Evolutionary conservation across 2,113 vertebrate species (phyloP).

Genomic region (Mastomys coucha): DNA sequence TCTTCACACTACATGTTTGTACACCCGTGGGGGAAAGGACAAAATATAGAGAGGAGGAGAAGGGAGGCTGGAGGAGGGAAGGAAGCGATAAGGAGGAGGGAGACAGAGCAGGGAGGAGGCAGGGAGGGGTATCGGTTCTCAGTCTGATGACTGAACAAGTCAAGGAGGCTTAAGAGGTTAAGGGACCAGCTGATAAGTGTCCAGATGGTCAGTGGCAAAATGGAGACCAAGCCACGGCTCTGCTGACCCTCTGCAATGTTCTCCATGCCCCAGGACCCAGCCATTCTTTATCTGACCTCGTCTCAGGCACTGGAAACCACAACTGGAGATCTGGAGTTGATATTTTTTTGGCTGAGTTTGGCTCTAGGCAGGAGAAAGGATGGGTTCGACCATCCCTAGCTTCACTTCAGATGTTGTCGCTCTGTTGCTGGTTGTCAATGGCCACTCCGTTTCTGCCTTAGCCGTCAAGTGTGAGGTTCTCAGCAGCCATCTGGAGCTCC

Average conservation of each 20-base stretch:
- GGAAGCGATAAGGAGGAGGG: too few relatives aligned
- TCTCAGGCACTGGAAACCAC: not conserved
- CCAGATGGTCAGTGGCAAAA: not conserved
- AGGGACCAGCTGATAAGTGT: not conserved
- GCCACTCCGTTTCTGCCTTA: not conserved
- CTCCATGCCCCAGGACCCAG: not conserved
- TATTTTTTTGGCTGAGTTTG: too few relatives aligned
- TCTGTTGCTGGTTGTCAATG: not conserved
- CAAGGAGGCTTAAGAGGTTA: not conserved
- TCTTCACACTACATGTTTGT: accelerated
- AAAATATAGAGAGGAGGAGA: not conserved
- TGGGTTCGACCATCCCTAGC: accelerated
- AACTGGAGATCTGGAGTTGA: not conserved
- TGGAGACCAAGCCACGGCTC: not conserved
- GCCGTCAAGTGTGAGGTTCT: not conserved
- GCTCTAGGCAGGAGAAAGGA: not conserved
- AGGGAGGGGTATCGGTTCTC: not conserved
- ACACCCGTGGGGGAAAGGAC: accelerated
- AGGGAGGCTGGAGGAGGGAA: not conserved
- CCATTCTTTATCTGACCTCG: not conserved
- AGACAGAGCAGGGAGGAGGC: too few relatives aligned
- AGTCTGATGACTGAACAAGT: not conserved
- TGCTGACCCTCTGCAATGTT: not conserved
- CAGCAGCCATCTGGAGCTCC: not conserved
- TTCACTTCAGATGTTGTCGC: not conserved